Evolutionary conservation across 2,888 invertebrate genomes (phyloP).

Genomic region (Globia sparganii): DNA sequence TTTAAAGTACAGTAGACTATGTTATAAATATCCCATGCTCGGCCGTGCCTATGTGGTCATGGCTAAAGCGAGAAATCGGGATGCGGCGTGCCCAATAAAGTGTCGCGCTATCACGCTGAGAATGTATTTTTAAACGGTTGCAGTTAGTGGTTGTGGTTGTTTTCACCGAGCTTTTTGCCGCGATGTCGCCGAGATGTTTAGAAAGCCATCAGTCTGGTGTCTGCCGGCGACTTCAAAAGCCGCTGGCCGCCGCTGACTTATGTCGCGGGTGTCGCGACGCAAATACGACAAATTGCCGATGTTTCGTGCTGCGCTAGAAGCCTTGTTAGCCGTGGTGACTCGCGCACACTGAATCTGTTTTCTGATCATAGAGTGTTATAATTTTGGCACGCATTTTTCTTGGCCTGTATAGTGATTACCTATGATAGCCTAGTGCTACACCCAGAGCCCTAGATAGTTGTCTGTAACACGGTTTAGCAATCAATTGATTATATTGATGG

Average conservation of each 20-base stretch:
- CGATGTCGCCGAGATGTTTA: conserved; percentile 83
- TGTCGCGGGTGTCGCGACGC: conserved; percentile 75
- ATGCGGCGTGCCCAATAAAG: conserved; percentile 71
- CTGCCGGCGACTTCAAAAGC: conserved; percentile 84
- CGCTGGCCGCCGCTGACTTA: conserved; percentile 72
- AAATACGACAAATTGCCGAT: conserved; percentile 68
- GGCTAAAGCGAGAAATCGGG: conserved; percentile 70
- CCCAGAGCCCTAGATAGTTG: conserved; percentile 12
- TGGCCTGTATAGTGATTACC: conserved; percentile 4
- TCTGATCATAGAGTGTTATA: conserved; percentile 14
- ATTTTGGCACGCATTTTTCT: conserved; percentile 29
- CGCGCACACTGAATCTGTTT: conserved; percentile 56
- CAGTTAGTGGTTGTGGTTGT: conserved; percentile 82
- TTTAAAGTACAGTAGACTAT: conserved; percentile 29
- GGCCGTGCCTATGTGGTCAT: conserved; percentile 60
- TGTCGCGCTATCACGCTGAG: conserved; percentile 72
- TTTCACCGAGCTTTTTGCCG: conserved; percentile 87
- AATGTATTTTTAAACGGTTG: conserved; percentile 84
- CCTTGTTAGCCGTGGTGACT: conserved; percentile 66
- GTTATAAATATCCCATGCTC: conserved; percentile 57
- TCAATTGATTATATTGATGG: not conserved
- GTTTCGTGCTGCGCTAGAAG: conserved; percentile 57
- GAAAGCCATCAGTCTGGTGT: conserved; percentile 89
- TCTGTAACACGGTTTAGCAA: conserved; percentile 17
- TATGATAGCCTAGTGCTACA: conserved; percentile 10